Conservation (phyloP, 1,140 invertebrate genomes). For the Agrilus planipennis region DNA sequence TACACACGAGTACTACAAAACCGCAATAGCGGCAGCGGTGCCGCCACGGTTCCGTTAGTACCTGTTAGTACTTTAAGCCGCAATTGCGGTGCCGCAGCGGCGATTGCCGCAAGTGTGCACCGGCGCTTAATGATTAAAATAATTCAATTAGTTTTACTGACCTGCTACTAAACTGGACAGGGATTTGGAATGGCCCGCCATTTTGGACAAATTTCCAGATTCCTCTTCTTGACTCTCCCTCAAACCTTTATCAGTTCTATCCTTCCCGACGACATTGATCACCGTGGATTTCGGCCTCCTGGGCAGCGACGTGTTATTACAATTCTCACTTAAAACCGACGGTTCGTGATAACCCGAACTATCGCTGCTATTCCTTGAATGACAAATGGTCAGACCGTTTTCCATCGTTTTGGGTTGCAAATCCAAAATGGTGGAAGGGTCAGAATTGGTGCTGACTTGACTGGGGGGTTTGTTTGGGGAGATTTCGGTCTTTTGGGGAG, state of each 20-base stretch:
- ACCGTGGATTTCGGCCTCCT: conserved; percentile 24
- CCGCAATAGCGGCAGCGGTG: no score
- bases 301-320: conserved; percentile 33
- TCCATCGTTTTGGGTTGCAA: conserved; percentile 13
- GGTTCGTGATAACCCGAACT: conserved; percentile 66
- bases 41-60: no score
- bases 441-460: conserved; percentile 16
- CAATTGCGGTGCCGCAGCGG: no score
- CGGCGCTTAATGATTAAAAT: no score
- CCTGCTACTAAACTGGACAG: conserved; percentile 29
- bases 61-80: no score
- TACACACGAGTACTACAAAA: no score
- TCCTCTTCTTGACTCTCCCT: conserved; percentile 9
- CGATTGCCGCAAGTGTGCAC: no score
- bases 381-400: conserved; percentile 39
- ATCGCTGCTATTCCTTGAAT: conserved; percentile 63
- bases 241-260: background rate
- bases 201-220: conserved; percentile 26
- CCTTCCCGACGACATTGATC: conserved; percentile 9
- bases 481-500: conserved; percentile 30
- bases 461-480: conserved; percentile 9
- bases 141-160: background rate
- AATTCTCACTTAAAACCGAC: conserved; percentile 52
- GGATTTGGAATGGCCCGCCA: conserved; percentile 28
- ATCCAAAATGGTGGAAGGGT: conserved; percentile 7